Percentiles rank a stretch among this genome's conserved stretches.
Conservation (phyloP, 2,113 vertebrate species). For the Crotalus tigris region DNA sequence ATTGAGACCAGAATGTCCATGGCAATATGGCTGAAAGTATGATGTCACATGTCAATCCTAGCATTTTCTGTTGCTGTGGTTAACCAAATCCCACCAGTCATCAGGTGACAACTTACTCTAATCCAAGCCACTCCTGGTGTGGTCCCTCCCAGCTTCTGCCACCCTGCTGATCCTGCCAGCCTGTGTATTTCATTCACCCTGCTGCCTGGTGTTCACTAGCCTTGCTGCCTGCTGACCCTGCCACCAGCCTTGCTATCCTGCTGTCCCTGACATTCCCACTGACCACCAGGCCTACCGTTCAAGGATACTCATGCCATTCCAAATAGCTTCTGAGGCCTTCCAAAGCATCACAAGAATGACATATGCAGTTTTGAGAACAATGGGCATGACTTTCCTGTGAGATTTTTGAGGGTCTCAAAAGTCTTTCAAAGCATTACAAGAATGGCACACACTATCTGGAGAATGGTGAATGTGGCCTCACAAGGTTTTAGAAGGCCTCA, state of each 20-base stretch:
- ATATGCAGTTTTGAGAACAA: neutral
- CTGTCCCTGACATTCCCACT: neutral
- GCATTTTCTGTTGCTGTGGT: too few relatives aligned
- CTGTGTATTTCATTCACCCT: neutral
- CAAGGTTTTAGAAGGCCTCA: neutral
- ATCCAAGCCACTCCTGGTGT: too few relatives aligned
- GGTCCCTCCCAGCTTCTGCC: too few relatives aligned
- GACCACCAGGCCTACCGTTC: neutral
- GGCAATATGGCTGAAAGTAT: too few relatives aligned
- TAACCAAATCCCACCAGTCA: too few relatives aligned
- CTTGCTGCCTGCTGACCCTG: neutral
- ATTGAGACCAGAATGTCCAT: too few relatives aligned
- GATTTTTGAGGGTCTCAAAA: neutral
- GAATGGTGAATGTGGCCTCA: neutral
- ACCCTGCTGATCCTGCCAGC: too few relatives aligned
- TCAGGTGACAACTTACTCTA: too few relatives aligned
- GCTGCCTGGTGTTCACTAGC: neutral
- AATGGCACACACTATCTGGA: neutral
- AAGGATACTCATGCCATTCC: neutral
- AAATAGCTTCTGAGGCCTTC: neutral
- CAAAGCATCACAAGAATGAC: neutral
- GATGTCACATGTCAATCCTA: too few relatives aligned
- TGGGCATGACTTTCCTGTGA: neutral
- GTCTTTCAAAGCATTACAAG: neutral
- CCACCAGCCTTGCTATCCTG: neutral